phyloP scores from a whole-genome alignment of 2,797 vertebrate genomes.

The Enteromius radiatus region DNA sequence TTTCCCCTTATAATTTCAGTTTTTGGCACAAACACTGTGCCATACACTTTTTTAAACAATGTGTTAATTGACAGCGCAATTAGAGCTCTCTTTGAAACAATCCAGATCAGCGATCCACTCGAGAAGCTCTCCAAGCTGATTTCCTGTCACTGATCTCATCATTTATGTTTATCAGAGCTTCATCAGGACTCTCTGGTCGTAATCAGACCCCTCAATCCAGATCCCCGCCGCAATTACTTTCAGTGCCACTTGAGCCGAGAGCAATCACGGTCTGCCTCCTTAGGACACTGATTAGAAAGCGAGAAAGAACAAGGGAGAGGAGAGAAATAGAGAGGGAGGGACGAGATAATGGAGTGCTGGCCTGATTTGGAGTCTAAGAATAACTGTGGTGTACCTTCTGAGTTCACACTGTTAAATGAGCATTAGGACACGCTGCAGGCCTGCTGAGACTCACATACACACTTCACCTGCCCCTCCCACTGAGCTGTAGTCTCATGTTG shows the following conservation, averaged over 20 bases:
- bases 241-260: slow-evolving; percentile 20
- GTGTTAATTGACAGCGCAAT: slow-evolving; percentile 16
- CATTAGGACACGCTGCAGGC: slow-evolving; percentile 18
- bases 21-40: neutral
- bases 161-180: slow-evolving; percentile 44
- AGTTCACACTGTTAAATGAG: slow-evolving; percentile 53
- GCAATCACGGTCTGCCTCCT: slow-evolving; percentile 34
- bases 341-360: slow-evolving; percentile 57
- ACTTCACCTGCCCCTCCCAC: neutral
- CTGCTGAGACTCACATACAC: slow-evolving; percentile 9
- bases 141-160: slow-evolving; percentile 31
- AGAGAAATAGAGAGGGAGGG: slow-evolving; percentile 25
- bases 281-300: slow-evolving; percentile 31
- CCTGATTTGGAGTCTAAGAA: slow-evolving; percentile 71
- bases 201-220: slow-evolving; percentile 53
- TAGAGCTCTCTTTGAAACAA: slow-evolving; percentile 20
- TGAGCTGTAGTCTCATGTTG: slow-evolving; percentile 4
- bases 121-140: slow-evolving; percentile 22
- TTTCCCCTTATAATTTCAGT: neutral
- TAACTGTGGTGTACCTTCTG: slow-evolving; percentile 60
- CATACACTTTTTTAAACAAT: neutral
- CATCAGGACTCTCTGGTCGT: slow-evolving; percentile 23
- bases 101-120: slow-evolving; percentile 19
- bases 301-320: slow-evolving; percentile 30
- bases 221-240: slow-evolving; percentile 8